phyloP scores from a whole-genome alignment of 2,888 invertebrate genomes.

The Leptothorax acervorum region DNA sequence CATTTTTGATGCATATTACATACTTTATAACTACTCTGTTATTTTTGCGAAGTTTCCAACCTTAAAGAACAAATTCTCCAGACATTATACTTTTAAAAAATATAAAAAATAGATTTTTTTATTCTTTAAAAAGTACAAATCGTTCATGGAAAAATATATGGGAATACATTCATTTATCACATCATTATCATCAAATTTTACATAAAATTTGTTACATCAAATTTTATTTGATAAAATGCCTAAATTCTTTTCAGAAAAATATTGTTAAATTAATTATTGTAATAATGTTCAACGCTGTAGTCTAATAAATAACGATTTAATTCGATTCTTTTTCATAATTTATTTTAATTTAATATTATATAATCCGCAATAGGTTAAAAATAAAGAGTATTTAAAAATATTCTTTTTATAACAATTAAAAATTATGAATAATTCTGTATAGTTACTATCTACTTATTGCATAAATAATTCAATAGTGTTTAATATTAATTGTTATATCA shows the following conservation, averaged over 20 bases:
- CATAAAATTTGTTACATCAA: no score
- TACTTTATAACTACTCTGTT: no score
- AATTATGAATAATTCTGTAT: not conserved
- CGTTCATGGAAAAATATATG: no score
- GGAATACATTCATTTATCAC: no score
- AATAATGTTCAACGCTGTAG: not conserved
- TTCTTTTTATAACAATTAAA: not conserved
- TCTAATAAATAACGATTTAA: not conserved
- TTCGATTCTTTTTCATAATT: not conserved
- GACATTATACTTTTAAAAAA: not conserved
- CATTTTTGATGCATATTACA: no score
- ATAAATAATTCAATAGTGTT: not conserved
- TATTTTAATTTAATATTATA: not conserved
- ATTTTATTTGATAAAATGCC: no score
- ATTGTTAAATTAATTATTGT: not conserved
- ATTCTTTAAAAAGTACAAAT: not conserved
- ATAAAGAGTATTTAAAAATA: not conserved
- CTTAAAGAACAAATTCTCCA: not conserved
- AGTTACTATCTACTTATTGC: not conserved
- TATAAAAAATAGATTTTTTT: not conserved
- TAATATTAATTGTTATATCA: conserved; percentile 19
- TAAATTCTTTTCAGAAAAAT: no score
- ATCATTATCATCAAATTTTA: no score
- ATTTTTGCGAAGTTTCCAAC: not conserved
- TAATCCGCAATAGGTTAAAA: not conserved